Percentiles rank a stretch among this genome's conserved stretches.
phyloP scores from a whole-genome alignment of 1,140 invertebrate genomes.

The Macrobrachium rosenbergii region DNA sequence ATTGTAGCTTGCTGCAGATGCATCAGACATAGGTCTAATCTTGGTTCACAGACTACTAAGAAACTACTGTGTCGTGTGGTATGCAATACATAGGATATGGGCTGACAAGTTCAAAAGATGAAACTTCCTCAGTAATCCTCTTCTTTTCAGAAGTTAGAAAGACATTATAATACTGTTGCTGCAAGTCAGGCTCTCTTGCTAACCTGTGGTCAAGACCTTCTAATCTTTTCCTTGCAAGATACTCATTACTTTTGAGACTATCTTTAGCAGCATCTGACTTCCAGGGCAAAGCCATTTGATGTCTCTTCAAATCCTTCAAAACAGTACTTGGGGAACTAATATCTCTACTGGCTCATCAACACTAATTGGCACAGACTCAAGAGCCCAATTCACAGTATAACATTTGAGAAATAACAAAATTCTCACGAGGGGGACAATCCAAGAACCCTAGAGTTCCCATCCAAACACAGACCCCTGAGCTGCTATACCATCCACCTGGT shows the following conservation, averaged over 20 bases:
- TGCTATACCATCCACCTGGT: background rate
- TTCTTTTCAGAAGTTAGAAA: conserved; percentile 4
- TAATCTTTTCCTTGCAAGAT: conserved; percentile 31
- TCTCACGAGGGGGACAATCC: background rate
- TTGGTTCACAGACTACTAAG: conserved; percentile 19
- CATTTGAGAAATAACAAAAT: conserved; percentile 13
- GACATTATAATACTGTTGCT: conserved; percentile 22
- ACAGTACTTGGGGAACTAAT: background rate
- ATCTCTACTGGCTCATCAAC: conserved; percentile 22
- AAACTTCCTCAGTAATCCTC: conserved; percentile 34
- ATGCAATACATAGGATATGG: conserved; percentile 16
- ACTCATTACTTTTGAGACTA: conserved; percentile 16
- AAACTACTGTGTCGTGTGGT: conserved; percentile 25
- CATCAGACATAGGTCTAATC: conserved; percentile 27
- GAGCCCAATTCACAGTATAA: conserved; percentile 8
- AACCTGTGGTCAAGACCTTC: conserved; percentile 1
- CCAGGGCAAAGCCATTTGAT: conserved; percentile 26
- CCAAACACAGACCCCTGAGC: conserved; percentile 45
- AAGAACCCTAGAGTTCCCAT: conserved; percentile 23
- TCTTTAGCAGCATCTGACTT: conserved; percentile 25
- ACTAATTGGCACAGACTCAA: conserved; percentile 16
- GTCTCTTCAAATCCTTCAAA: background rate
- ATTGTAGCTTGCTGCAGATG: conserved; percentile 28
- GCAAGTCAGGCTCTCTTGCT: background rate
- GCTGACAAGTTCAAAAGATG: background rate